These are phyloP conservation scores for Zaprionus davidi DNA, from an alignment of 1,140 invertebrate genomes.

Conservation along the genomic window DNA sequence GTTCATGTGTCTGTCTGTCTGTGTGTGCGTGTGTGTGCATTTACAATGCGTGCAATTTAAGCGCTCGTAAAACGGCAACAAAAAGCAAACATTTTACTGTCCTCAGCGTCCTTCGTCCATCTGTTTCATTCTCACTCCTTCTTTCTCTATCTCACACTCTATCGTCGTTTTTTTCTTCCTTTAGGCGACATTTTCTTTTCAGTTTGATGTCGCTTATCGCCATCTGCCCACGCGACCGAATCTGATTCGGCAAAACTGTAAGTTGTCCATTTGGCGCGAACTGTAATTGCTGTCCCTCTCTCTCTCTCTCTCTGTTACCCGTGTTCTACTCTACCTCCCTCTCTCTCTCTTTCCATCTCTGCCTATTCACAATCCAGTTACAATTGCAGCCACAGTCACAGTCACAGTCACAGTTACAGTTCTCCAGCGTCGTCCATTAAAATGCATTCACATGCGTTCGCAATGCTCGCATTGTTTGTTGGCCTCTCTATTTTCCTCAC, in stretches of 20 bases:
- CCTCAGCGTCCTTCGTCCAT: conserved; percentile 15
- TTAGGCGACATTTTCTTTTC: conserved; percentile 46
- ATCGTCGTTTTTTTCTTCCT: not conserved
- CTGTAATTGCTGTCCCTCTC: conserved; percentile 24
- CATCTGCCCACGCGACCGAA: conserved; percentile 27
- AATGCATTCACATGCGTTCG: conserved; percentile 63
- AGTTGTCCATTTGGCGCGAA: conserved; percentile 33
- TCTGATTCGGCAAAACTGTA: conserved; percentile 36
- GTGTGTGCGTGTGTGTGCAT: conserved; percentile 17
- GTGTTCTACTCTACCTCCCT: not conserved
- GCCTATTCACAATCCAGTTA: conserved; percentile 12
- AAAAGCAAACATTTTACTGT: conserved; percentile 51
- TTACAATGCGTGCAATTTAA: conserved; percentile 64
- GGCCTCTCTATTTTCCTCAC: conserved; percentile 22
- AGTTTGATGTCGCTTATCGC: conserved; percentile 45
- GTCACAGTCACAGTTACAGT: conserved; percentile 14
- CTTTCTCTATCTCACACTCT: not conserved
- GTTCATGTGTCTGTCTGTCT: conserved; percentile 6
- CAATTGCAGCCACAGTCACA: conserved; percentile 8
- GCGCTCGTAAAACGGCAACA: conserved; percentile 48
- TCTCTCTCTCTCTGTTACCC: too few relatives aligned
- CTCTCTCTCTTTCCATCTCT: not conserved
- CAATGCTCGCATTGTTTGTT: conserved; percentile 56
- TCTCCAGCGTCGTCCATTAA: conserved; percentile 45
- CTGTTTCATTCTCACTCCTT: not conserved